Evolutionary conservation across 2,797 vertebrate genomes (phyloP), one percentile per base, ranked within the genome.

Genomic region (Anomalospiza imberbis): DNA sequence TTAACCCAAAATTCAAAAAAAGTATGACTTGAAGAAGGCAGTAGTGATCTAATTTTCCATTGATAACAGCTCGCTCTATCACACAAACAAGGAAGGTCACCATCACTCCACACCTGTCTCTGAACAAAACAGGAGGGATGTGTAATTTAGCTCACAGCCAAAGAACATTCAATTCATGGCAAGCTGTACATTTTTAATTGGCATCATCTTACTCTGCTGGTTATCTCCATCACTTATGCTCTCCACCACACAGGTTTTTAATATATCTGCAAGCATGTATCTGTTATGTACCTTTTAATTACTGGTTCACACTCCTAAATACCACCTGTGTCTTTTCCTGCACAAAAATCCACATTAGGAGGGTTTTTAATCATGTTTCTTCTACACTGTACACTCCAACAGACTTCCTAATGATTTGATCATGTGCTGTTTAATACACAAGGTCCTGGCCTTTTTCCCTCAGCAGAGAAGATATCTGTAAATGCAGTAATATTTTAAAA

Each of bases 61-160:
- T 13, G 32, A 40, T 28, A 61, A 50, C 19, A 61, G 19, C n/a
- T 72, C 0, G 0, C 7, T 25, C n/a, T 38, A 17, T 44, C 50
- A 72, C n/a, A 53, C 25, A 36, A 65, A 62, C 8, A 32, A 65
- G 51, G 61, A 63, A 48, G 32, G 19, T 82, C 53, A 60, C 40
- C 63, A 47, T 28, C 4, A 4, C n/a, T 72, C 25, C 38, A 17
- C 60, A 88, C 55, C 26, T 4, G 0, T 9, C 38, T 38, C 60
- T 12, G 40, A 60, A 31, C 42, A 26, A 25, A 81, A 25, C 4
- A 66, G 63, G 51, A 73, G 21, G 17, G 14, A 66, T 45, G 21
- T 9, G 45, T 1, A 40, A 51, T 29, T 42, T 24, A 50, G 11
- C 13, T 54, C 45, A 47, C 34, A 85, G 60, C 4, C 38, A 89